phyloP scores from a whole-genome alignment of 2,888 invertebrate species.

The Hydraecia micacea region DNA sequence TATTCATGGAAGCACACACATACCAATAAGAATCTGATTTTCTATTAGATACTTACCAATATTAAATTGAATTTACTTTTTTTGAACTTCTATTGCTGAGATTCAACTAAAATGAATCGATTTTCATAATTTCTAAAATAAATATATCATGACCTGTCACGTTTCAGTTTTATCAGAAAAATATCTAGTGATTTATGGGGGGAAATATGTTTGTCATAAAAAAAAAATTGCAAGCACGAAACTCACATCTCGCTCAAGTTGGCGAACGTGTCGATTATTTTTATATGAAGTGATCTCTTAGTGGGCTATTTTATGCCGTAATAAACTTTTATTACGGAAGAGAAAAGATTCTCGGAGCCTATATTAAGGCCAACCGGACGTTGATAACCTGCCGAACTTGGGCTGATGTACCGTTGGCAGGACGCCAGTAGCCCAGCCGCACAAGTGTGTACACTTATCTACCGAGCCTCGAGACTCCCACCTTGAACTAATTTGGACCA shows the following conservation, averaged over 20 bases:
- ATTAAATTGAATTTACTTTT: background rate
- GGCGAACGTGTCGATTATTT: constrained; percentile 76
- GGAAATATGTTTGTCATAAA: constrained; percentile 59
- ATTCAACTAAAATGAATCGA: background rate
- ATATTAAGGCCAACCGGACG: constrained; percentile 84
- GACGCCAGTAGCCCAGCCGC: constrained; percentile 73
- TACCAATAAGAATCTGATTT: background rate
- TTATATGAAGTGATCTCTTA: constrained; percentile 81
- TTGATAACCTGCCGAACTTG: constrained; percentile 85
- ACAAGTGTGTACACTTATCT: constrained; percentile 72
- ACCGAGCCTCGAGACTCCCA: constrained; percentile 63
- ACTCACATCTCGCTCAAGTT: constrained; percentile 62
- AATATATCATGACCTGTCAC: background rate
- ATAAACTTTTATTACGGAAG: constrained; percentile 83
- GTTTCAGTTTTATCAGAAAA: background rate
- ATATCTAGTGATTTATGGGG: constrained; percentile 18
- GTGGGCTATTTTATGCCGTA: constrained; percentile 78
- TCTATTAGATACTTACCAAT: background rate
- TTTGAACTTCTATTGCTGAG: background rate
- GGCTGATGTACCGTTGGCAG: constrained; percentile 77
- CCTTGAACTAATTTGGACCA: constrained; percentile 72
- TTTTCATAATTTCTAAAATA: background rate
- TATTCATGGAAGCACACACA: background rate
- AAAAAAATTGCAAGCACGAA: constrained; percentile 67
- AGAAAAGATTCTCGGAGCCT: constrained; percentile 79